A percentile compares a stretch with the other conserved stretches of the same genome.
Conservation (phyloP, 2,888 invertebrate species). For the Eulithis testata region DNA sequence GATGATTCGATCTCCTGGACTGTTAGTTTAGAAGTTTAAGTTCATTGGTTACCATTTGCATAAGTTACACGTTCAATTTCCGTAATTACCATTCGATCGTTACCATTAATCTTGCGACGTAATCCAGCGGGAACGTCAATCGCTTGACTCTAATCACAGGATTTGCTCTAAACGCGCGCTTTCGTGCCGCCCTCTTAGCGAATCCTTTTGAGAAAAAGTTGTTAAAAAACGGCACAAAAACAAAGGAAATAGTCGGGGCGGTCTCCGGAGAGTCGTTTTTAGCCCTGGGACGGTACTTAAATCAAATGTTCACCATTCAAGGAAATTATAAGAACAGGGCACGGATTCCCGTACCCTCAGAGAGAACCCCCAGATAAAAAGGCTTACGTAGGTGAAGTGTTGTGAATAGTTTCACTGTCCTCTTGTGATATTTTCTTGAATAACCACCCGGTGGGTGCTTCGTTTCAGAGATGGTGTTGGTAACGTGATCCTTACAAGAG, state of each 20-base stretch:
- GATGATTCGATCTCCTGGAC: conserved; percentile 53
- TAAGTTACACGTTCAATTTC: conserved; percentile 73
- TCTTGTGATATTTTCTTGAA: conserved; percentile 47
- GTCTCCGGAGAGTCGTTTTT: conserved; percentile 74
- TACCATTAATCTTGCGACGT: conserved; percentile 69
- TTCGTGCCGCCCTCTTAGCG: conserved; percentile 65
- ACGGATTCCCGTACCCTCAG: conserved; percentile 67
- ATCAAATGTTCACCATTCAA: conserved; percentile 82
- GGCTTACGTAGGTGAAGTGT: conserved; percentile 61
- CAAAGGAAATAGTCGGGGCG: conserved; percentile 82
- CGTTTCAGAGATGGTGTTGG: conserved; percentile 28
- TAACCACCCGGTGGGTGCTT: conserved; percentile 26
- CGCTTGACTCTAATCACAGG: conserved; percentile 71
- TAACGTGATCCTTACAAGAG: conserved; percentile 30
- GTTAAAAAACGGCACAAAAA: conserved; percentile 78
- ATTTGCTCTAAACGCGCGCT: conserved; percentile 70
- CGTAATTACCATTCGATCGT: conserved; percentile 72
- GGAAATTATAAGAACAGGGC: conserved; percentile 81
- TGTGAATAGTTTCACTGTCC: conserved; percentile 62
- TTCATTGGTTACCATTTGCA: conserved; percentile 65
- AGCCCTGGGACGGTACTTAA: conserved; percentile 81
- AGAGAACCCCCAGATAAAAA: conserved; percentile 69
- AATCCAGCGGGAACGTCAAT: conserved; percentile 70
- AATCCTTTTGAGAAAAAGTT: conserved; percentile 75
- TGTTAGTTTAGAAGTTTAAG: conserved; percentile 59